Conservation (phyloP, 2,113 vertebrate species). For the Menidia beryllina region DNA sequence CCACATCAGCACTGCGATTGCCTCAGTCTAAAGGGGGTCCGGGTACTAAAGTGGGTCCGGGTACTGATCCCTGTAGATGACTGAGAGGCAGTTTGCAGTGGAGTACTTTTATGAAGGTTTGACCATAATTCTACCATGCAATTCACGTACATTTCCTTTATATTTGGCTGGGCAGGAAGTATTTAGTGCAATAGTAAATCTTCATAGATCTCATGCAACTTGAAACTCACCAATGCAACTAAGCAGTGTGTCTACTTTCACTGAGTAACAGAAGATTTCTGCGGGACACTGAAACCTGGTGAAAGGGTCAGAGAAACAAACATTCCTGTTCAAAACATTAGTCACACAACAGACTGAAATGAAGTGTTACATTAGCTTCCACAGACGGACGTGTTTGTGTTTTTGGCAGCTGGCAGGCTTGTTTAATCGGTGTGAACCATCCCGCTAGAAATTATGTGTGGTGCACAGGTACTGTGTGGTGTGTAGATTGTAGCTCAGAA, state of each 20-base stretch:
- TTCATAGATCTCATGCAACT: slow-evolving; percentile 59
- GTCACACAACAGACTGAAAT: slow-evolving; percentile 16
- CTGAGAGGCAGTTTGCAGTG: not conserved
- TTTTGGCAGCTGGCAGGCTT: slow-evolving; percentile 15
- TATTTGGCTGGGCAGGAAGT: slow-evolving; percentile 7
- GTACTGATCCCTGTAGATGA: not conserved
- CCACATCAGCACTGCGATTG: not conserved
- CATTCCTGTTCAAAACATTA: slow-evolving; percentile 50
- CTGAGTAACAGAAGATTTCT: slow-evolving; percentile 51
- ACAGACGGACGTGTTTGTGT: not conserved
- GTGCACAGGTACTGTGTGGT: not conserved
- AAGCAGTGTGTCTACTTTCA: slow-evolving; percentile 56
- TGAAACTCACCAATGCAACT: slow-evolving; percentile 66
- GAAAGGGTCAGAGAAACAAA: slow-evolving; percentile 59
- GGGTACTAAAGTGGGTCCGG: too few relatives aligned
- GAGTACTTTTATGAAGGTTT: not conserved
- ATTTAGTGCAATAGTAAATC: slow-evolving; percentile 44
- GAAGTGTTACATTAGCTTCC: not conserved
- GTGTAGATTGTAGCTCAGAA: not conserved
- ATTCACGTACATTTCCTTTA: slow-evolving; percentile 3
- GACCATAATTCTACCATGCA: slow-evolving; percentile 35
- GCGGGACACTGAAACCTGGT: slow-evolving; percentile 58
- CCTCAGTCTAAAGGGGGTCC: too few relatives aligned
- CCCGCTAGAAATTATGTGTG: not conserved
- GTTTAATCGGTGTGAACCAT: slow-evolving; percentile 10